Conservation (phyloP, 1,140 invertebrate species). For the roundworm (Caenorhabditis elegans) region WBcel235 BX284606.5:8443001-8443500, state of each 20-base stretch:
- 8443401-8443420: not conserved
- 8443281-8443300: not conserved
- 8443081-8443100: conserved; percentile 13
- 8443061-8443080: conserved; percentile 24
- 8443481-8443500: not conserved
- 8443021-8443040: not conserved
- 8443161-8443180: too few relatives aligned
- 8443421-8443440: not conserved
- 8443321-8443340: conserved; percentile 15
- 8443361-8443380: conserved; percentile 14
- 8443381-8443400: not conserved
- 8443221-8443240: not conserved
- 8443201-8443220: too few relatives aligned
- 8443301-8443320: conserved; percentile 15
- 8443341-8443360: not conserved
- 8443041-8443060: not conserved
- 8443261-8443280: conserved; percentile 1
- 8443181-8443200: too few relatives aligned
- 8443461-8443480: not conserved
- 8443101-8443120: conserved; percentile 6
- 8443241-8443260: not conserved
- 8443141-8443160: not conserved
- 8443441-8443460: not conserved
- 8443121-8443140: conserved; percentile 26
- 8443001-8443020: not conserved